Evolutionary conservation across 1,140 invertebrate genomes (phyloP).

Genomic region (Panonychus citri): DNA sequence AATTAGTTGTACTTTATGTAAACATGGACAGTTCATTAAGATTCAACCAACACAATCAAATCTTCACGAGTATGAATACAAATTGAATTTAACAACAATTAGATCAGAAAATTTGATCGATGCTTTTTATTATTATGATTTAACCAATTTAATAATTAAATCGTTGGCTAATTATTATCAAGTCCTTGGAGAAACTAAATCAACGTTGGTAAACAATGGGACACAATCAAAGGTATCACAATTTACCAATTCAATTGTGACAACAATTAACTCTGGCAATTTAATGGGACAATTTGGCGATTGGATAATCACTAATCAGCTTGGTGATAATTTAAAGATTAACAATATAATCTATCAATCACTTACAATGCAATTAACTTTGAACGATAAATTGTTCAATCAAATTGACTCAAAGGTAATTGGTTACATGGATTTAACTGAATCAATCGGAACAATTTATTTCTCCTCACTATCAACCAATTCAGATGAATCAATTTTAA

Average conservation of each 20-base stretch:
- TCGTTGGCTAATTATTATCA: not conserved
- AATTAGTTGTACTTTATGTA: too few relatives aligned
- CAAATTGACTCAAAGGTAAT: too few relatives aligned
- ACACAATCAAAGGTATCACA: not conserved
- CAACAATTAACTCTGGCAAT: not conserved
- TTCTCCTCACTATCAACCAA: too few relatives aligned
- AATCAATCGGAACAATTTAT: too few relatives aligned
- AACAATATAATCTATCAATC: too few relatives aligned
- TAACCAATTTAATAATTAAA: not conserved
- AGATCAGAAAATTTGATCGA: not conserved
- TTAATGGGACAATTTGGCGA: not conserved
- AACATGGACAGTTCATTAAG: not conserved
- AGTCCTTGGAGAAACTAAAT: not conserved
- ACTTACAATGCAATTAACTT: too few relatives aligned
- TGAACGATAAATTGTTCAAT: too few relatives aligned
- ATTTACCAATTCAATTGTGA: not conserved
- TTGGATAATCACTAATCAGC: not conserved
- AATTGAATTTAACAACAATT: not conserved
- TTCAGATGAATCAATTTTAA: too few relatives aligned
- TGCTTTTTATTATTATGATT: not conserved
- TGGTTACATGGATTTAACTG: too few relatives aligned
- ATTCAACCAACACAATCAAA: not conserved
- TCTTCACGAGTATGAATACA: not conserved
- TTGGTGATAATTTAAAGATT: not conserved
- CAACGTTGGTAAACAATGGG: not conserved